These are phyloP conservation scores for Theonella swinhoei DNA, from an alignment of 37 sponge, comb jelly and placozoan species.

Conservation along the genomic window DNA sequence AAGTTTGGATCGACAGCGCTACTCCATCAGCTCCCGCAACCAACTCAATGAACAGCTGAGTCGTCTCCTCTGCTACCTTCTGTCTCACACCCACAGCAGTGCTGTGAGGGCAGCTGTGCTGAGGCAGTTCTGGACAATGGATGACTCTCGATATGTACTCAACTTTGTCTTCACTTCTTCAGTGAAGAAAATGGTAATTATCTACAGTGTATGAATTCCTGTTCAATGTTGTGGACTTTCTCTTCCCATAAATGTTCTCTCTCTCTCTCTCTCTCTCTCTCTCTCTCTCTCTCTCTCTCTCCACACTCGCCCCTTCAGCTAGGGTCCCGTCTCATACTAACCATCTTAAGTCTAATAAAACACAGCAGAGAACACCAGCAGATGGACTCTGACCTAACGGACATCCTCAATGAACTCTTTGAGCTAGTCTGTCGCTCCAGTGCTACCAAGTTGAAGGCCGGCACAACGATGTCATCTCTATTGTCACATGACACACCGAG, in stretches of 20 bases:
- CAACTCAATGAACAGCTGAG: constrained; percentile 47
- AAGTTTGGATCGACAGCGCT: constrained; percentile 26
- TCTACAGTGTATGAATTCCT: neutral
- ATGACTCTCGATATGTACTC: constrained; percentile 27
- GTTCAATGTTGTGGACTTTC: too few species aligned
- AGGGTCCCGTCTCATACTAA: constrained; percentile 48
- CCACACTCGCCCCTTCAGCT: constrained; percentile 25
- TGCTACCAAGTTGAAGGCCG: constrained; percentile 30
- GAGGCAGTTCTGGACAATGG: constrained; percentile 33
- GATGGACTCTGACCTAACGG: constrained; percentile 14
- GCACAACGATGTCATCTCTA: constrained; percentile 41
- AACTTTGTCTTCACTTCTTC: constrained; percentile 21
- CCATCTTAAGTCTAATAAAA: constrained; percentile 35
- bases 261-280: constrained; percentile 1
- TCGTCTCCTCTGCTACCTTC: constrained; percentile 45
- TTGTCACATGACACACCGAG: constrained; percentile 28
- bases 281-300: neutral
- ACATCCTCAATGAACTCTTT: constrained; percentile 39
- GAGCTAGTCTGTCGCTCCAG: constrained; percentile 20
- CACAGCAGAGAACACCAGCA: neutral
- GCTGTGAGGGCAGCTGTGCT: constrained; percentile 30
- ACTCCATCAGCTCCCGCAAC: constrained; percentile 35
- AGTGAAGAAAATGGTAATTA: constrained; percentile 56
- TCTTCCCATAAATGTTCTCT: too few species aligned
- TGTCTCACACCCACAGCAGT: constrained; percentile 34